Percentiles rank a stretch among this genome's conserved stretches.
Conservation (phyloP, 2,888 invertebrate genomes). For the Dicranocentrus wangi region DNA sequence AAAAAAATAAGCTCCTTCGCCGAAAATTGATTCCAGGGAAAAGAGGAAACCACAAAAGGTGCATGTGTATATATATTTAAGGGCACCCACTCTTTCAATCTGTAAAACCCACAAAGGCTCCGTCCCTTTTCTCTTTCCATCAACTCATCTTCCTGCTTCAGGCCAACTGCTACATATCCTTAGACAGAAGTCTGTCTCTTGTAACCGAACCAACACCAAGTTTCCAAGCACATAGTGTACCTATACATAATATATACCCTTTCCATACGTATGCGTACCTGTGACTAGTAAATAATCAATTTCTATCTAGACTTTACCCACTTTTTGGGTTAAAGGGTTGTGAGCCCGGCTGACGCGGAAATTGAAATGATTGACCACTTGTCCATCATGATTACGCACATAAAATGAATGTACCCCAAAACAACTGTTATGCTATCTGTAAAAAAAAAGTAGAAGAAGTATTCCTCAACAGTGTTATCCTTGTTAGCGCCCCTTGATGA, state of each 20-base stretch:
- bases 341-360: slow-evolving; percentile 52
- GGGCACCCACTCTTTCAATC: not conserved
- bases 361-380: slow-evolving; percentile 56
- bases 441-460: slow-evolving; percentile 19
- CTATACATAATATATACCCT: not conserved
- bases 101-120: not conserved
- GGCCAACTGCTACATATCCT: not conserved
- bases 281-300: not conserved
- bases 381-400: slow-evolving; percentile 41
- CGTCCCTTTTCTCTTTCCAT: not conserved
- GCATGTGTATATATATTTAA: not conserved
- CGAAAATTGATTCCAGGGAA: slow-evolving; percentile 7
- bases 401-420: slow-evolving; percentile 15
- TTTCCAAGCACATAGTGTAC: not conserved
- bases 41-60: not conserved
- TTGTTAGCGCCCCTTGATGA: slow-evolving; percentile 50
- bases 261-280: no score
- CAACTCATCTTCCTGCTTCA: not conserved
- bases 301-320: not conserved
- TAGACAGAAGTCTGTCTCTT: not conserved
- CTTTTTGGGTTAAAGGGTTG: slow-evolving; percentile 38
- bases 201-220: not conserved
- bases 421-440: not conserved
- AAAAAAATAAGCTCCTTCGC: not conserved
- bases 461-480: slow-evolving; percentile 6